Conservation (phyloP, 2,797 vertebrate species). For the Austrolebias charrua region DNA sequence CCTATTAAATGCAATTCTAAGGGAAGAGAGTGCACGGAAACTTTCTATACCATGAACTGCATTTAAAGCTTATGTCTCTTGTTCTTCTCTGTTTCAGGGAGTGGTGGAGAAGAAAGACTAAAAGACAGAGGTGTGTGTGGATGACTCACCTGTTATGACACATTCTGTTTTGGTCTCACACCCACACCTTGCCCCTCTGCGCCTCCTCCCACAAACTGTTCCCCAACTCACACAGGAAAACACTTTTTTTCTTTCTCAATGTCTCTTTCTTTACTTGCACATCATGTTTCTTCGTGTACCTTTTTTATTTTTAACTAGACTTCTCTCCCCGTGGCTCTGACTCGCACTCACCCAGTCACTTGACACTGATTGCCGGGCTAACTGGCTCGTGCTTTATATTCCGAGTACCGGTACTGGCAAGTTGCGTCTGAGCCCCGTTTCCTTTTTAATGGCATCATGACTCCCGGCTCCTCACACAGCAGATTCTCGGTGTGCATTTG, state of each 20-base stretch:
- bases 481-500: not conserved
- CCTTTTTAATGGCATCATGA: constrained; percentile 18
- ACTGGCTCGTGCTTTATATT: constrained; percentile 54
- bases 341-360: constrained; percentile 33
- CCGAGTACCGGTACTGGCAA: constrained; percentile 14
- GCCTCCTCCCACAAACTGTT: constrained; percentile 51
- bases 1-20: constrained; percentile 58
- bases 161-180: constrained; percentile 54
- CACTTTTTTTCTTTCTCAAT: constrained; percentile 15
- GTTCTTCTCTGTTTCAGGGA: constrained; percentile 50
- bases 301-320: constrained; percentile 19
- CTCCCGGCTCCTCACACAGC: constrained; percentile 11
- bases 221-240: constrained; percentile 42
- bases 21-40: constrained; percentile 25
- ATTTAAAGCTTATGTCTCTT: constrained; percentile 33
- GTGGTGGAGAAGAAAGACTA: constrained; percentile 37
- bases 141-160: constrained; percentile 66
- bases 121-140: constrained; percentile 46
- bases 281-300: constrained; percentile 14
- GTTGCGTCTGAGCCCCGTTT: constrained; percentile 9
- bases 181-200: constrained; percentile 48
- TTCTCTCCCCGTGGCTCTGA: constrained; percentile 25
- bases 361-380: constrained; percentile 60
- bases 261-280: constrained; percentile 12
- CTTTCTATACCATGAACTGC: constrained; percentile 8